phyloP scores from a whole-genome alignment of 2,797 vertebrate species.

The Ciconia nigra region DNA sequence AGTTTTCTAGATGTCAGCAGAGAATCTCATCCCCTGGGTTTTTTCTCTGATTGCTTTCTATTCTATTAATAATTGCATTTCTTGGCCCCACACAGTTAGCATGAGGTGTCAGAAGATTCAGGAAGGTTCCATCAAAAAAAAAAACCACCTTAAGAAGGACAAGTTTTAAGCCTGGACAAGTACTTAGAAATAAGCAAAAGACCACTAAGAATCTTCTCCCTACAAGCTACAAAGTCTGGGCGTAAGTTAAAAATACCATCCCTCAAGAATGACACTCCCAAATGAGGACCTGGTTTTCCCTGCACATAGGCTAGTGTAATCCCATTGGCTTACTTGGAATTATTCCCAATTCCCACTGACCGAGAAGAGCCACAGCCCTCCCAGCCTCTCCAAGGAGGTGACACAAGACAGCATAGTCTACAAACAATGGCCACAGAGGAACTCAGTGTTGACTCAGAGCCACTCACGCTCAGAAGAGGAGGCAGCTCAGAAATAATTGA shows the following conservation, averaged over 20 bases:
- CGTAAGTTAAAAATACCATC: neutral
- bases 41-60: neutral
- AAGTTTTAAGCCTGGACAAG: neutral
- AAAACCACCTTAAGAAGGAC: neutral
- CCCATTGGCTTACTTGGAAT: neutral
- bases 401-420: neutral
- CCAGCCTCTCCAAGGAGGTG: neutral
- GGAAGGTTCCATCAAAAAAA: neutral
- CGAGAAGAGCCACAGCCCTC: accelerated
- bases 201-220: neutral
- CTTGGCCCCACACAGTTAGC: neutral
- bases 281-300: neutral
- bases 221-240: neutral
- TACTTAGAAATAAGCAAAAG: neutral
- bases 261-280: neutral
- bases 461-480: neutral
- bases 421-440: neutral
- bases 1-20: neutral
- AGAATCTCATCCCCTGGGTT: neutral
- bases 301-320: neutral
- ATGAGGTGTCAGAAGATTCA: neutral
- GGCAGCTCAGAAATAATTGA: constrained; percentile 16
- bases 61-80: neutral
- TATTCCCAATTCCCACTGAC: neutral
- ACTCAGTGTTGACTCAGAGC: neutral